A percentile compares a stretch with the other conserved stretches of the same genome.
These are phyloP conservation scores for Celastrina argiolus DNA, from an alignment of 2,888 invertebrate species.

Conservation along the genomic window DNA sequence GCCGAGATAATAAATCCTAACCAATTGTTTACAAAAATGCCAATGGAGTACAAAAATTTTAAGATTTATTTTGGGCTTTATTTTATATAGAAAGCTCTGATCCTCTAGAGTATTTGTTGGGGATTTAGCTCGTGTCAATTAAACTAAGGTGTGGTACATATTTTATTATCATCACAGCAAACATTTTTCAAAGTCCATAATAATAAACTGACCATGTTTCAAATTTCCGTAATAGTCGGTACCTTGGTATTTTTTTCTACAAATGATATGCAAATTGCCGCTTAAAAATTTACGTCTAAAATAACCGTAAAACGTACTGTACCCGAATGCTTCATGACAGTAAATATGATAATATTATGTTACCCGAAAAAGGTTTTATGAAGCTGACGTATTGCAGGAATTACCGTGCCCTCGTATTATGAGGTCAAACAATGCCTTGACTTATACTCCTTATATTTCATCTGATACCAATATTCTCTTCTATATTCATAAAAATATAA, in stretches of 20 bases:
- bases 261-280: not conserved
- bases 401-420: not conserved
- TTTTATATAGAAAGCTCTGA: too few species aligned
- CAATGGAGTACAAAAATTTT: not conserved
- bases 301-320: not conserved
- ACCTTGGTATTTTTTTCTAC: not conserved
- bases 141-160: too few species aligned
- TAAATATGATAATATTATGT: not conserved
- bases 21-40: not conserved
- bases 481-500: not conserved
- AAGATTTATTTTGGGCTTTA: slow-evolving; percentile 1
- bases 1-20: not conserved
- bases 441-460: not conserved
- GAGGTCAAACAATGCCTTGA: not conserved
- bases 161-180: too few species aligned
- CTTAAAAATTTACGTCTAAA: not conserved
- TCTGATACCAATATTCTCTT: not conserved
- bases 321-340: not conserved
- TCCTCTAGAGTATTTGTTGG: too few species aligned
- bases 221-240: not conserved
- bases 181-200: not conserved
- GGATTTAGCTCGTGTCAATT: too few species aligned
- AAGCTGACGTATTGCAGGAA: not conserved
- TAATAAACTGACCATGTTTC: not conserved
- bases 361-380: slow-evolving; percentile 6